Conservation (phyloP, 2,888 invertebrate species). For the Drosophila siamana region DNA sequence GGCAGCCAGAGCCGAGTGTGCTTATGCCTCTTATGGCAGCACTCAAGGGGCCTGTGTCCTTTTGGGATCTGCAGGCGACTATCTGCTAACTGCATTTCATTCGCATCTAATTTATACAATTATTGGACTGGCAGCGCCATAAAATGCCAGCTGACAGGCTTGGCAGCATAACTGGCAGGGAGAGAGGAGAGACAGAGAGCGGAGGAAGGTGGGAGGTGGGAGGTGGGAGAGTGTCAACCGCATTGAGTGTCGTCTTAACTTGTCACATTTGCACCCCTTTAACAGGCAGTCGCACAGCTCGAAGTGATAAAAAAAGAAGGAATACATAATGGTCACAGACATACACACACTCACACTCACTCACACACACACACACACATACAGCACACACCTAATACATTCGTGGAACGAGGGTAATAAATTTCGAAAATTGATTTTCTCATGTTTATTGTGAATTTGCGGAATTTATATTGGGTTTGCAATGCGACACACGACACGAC, state of each 20-base stretch:
- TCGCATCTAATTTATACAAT: conserved; percentile 76
- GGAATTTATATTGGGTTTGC: conserved; percentile 79
- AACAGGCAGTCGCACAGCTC: conserved; percentile 35
- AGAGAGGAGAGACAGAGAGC: too few species aligned
- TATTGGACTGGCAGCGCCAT: conserved; percentile 59
- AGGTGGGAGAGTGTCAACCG: conserved; percentile 47
- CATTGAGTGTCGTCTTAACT: conserved; percentile 74
- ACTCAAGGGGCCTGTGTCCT: conserved; percentile 22
- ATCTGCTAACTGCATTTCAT: conserved; percentile 54
- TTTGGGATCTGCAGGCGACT: conserved; percentile 18
- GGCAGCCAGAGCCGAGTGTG: not conserved
- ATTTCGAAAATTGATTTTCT: conserved; percentile 78
- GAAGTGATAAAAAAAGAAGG: conserved; percentile 54
- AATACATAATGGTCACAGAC: conserved; percentile 13
- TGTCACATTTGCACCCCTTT: conserved; percentile 80
- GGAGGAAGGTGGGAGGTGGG: not conserved
- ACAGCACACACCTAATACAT: conserved; percentile 9
- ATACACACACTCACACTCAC: conserved; percentile 7
- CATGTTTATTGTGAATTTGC: conserved; percentile 78
- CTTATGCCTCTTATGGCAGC: not conserved
- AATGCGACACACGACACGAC: conserved; percentile 59
- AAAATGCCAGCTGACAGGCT: conserved; percentile 59
- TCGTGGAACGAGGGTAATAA: conserved; percentile 62
- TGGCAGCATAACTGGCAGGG: too few species aligned
- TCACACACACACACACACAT: conserved; percentile 12